Conservation (phyloP, 2,888 invertebrate genomes). For the Eustalomyia histrio region DNA sequence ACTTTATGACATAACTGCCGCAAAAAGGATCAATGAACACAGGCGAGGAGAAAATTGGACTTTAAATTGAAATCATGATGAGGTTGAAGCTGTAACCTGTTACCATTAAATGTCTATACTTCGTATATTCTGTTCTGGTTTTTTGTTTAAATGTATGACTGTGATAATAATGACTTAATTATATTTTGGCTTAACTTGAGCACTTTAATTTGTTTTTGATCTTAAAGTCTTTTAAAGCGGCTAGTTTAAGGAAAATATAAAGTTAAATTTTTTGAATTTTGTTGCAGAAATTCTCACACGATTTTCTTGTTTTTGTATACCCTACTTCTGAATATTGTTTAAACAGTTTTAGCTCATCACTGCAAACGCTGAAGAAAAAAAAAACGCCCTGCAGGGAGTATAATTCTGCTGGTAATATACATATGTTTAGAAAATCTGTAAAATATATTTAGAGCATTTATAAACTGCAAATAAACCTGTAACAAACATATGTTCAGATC, state of each 20-base stretch:
- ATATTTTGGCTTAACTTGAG: constrained; percentile 54
- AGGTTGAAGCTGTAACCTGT: constrained; percentile 37
- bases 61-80: constrained; percentile 32
- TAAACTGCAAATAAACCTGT: no score
- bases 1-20: constrained; percentile 53
- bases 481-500: no score
- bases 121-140: not conserved
- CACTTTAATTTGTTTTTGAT: constrained; percentile 51
- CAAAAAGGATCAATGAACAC: constrained; percentile 39
- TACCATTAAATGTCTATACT: not conserved
- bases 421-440: no score
- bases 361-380: no score
- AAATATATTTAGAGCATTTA: no score
- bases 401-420: no score
- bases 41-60: not conserved
- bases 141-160: constrained; percentile 29
- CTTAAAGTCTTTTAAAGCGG: constrained; percentile 47
- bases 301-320: constrained; percentile 8
- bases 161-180: constrained; percentile 63
- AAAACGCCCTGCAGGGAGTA: no score
- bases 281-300: constrained; percentile 54
- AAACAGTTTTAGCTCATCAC: no score
- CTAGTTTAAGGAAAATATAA: constrained; percentile 18
- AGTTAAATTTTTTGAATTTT: constrained; percentile 35
- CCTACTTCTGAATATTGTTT: not conserved